A percentile compares a stretch with the other conserved stretches of the same genome.
These are phyloP conservation scores for Antheraea pernyi DNA, from an alignment of 1,140 invertebrate genomes.

Conservation along the genomic window DNA sequence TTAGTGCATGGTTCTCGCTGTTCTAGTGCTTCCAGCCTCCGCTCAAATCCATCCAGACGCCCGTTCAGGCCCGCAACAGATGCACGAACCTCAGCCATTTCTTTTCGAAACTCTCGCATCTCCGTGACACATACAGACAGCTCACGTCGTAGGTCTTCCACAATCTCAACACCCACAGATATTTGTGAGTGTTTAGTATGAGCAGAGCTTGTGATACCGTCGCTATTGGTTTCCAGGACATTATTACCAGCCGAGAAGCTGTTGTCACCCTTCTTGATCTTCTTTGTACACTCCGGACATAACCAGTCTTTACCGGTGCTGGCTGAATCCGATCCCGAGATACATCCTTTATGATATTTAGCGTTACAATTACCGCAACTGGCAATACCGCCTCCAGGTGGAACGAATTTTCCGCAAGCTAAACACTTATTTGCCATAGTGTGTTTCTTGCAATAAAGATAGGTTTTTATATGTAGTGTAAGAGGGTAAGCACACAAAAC, in stretches of 20 bases:
- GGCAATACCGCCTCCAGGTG: not conserved
- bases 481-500: no score
- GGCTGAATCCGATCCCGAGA: not conserved
- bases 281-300: conserved; percentile 7
- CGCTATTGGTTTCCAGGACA: not conserved
- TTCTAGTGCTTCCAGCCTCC: not conserved
- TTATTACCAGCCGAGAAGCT: no score
- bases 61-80: not conserved
- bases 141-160: not conserved
- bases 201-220: not conserved
- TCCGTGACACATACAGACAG: not conserved
- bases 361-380: not conserved
- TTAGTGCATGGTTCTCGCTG: not conserved
- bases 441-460: not conserved
- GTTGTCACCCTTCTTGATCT: not conserved
- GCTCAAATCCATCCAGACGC: not conserved
- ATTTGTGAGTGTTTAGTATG: not conserved
- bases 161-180: not conserved
- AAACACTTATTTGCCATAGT: not conserved
- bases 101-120: not conserved
- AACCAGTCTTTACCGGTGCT: not conserved
- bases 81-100: not conserved
- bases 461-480: no score
- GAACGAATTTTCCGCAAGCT: not conserved
- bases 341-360: not conserved